Conservation (phyloP, 2,797 vertebrate species). For the Tenualosa ilisha region DNA sequence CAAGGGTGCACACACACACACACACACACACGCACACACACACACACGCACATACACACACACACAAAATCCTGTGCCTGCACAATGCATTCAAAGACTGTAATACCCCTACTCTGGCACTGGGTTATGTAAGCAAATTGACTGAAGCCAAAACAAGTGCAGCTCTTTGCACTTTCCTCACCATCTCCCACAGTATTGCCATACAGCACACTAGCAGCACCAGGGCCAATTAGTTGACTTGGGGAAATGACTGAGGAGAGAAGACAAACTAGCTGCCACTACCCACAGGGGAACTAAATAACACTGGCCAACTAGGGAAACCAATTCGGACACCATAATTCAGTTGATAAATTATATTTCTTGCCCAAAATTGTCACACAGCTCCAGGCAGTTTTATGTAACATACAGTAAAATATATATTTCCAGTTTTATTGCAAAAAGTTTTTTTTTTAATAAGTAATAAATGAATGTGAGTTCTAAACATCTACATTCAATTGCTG, state of each 20-base stretch:
- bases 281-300: neutral
- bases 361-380: neutral
- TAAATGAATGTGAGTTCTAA: neutral
- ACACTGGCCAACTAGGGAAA: neutral
- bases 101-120: neutral
- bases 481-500: neutral
- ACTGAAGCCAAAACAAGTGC: neutral
- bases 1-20: neutral
- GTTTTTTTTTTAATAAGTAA: neutral
- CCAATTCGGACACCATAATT: neutral
- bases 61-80: neutral
- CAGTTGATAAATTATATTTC: slow-evolving; percentile 16
- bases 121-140: neutral
- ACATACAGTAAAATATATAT: neutral
- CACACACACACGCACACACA: neutral
- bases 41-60: slow-evolving; percentile 1
- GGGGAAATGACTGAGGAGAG: slow-evolving; percentile 1
- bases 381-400: neutral
- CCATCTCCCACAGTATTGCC: neutral
- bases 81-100: slow-evolving; percentile 8
- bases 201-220: neutral
- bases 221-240: neutral
- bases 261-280: slow-evolving; percentile 20
- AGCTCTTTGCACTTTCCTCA: neutral
- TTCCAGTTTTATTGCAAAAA: neutral